Evolutionary conservation across 2,888 invertebrate genomes (phyloP), one percentile per base, ranked within the genome.

Genomic region (Leptinotarsa tumamoca): DNA sequence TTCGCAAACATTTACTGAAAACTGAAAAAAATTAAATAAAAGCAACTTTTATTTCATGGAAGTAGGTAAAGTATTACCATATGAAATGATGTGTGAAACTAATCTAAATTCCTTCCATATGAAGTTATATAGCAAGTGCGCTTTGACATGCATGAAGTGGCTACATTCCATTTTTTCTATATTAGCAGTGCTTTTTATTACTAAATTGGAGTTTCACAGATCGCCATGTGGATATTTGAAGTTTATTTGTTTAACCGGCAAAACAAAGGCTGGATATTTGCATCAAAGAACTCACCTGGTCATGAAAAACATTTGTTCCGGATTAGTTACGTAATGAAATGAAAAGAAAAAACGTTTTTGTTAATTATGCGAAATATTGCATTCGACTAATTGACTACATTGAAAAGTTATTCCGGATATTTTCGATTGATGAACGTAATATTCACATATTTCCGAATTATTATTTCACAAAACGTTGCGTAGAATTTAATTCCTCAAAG

Each of bases 401-500:
- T 58, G 58, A 58, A 58, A 21, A 58, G 58, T 58, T 58, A 58
- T 58, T 58, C 15, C 58, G 27, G 15, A 23, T 23, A 58, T 58
- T 58, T 43, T 58, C 58, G 17, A 23, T 23, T 54, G 43, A 43
- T 43, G 43, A 13, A 13, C 10, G 3, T 43, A 52, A n/a, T 4
- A 52, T 52, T 52, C n/a, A n/a, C 23, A 58, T 58, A 58, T 58
- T 58, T 58, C 23, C 58, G 15, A 58, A 58, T 58, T 23, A 23
- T 58, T 4, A 58, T 58, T 58, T 21, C 27, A 15, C 58, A 23
- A 58, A 58, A 58, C 27, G 14, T 23, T 23, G 23, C 21, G 21
- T 23, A 15, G 23, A 58, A 58, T 58, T 58, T 58, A 23, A 58
- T 58, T 58, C 27, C 58, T 23, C 58, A 23, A 23, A 58, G 58